These are phyloP conservation scores for Notiomystis cincta DNA, from an alignment of 2,113 vertebrate species.

Conservation along the genomic window DNA sequence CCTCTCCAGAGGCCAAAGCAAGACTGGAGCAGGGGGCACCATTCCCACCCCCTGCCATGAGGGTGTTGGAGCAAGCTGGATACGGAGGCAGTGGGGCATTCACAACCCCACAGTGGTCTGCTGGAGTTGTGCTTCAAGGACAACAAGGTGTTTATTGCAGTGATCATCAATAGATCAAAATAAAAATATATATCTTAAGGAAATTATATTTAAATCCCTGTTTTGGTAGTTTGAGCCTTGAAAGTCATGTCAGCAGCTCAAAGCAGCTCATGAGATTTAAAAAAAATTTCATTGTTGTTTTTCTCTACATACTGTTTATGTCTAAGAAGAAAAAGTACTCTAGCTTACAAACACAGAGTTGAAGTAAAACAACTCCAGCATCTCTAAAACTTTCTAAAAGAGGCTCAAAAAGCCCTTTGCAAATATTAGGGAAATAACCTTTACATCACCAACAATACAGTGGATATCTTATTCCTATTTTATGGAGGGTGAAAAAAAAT, in stretches of 20 bases:
- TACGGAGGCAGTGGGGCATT: not conserved
- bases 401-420: not conserved
- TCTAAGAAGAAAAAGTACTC: not conserved
- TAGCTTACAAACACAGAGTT: not conserved
- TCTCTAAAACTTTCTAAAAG: not conserved
- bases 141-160: not conserved
- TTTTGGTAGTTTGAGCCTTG: not conserved
- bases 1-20: not conserved
- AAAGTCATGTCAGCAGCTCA: not conserved
- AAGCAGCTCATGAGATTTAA: not conserved
- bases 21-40: fast-evolving
- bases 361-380: not conserved
- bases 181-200: not conserved
- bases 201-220: not conserved
- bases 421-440: not conserved
- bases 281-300: not conserved
- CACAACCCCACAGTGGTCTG: not conserved
- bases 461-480: not conserved
- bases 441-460: not conserved
- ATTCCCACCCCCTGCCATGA: fast-evolving
- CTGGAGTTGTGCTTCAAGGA: not conserved
- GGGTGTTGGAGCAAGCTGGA: not conserved
- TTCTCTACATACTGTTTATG: not conserved
- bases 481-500: not conserved
- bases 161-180: not conserved